These are phyloP conservation scores for Drosophila meridiana DNA, from an alignment of 2,888 invertebrate species.

Conservation along the genomic window DNA sequence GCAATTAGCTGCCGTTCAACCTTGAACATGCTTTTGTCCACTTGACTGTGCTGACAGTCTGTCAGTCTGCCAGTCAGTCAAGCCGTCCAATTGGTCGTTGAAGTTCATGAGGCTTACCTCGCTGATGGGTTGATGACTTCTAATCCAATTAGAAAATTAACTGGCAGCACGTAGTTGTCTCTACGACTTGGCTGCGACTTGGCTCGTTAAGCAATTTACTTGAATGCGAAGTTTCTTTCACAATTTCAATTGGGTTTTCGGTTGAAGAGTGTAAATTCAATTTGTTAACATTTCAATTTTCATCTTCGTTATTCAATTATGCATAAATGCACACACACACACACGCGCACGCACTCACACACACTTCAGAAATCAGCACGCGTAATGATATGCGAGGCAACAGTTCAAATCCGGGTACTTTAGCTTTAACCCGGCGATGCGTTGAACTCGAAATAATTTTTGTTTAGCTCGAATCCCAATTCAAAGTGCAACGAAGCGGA, in stretches of 20 bases:
- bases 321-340: slow-evolving; percentile 42
- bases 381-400: slow-evolving; percentile 50
- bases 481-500: slow-evolving; percentile 67
- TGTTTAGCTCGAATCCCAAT: slow-evolving; percentile 43
- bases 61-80: slow-evolving; percentile 12
- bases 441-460: slow-evolving; percentile 58
- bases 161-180: slow-evolving; percentile 53
- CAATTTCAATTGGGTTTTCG: slow-evolving; percentile 28
- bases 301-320: slow-evolving; percentile 80
- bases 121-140: slow-evolving; percentile 67
- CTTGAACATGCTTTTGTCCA: slow-evolving; percentile 46
- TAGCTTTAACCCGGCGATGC: slow-evolving; percentile 33
- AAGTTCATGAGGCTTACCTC: slow-evolving; percentile 70
- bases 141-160: slow-evolving; percentile 76
- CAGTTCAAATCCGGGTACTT: slow-evolving; percentile 12
- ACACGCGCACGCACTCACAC: slow-evolving; percentile 21
- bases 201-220: slow-evolving; percentile 45
- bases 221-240: slow-evolving; percentile 24
- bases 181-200: slow-evolving; percentile 44
- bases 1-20: slow-evolving; percentile 61
- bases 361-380: slow-evolving; percentile 45
- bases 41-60: slow-evolving; percentile 35
- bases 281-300: slow-evolving; percentile 79
- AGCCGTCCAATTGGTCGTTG: slow-evolving; percentile 36
- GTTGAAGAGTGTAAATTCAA: slow-evolving; percentile 66